Conservation (phyloP, 2,113 vertebrate species). For the Brachypodius melanocephalos region DNA sequence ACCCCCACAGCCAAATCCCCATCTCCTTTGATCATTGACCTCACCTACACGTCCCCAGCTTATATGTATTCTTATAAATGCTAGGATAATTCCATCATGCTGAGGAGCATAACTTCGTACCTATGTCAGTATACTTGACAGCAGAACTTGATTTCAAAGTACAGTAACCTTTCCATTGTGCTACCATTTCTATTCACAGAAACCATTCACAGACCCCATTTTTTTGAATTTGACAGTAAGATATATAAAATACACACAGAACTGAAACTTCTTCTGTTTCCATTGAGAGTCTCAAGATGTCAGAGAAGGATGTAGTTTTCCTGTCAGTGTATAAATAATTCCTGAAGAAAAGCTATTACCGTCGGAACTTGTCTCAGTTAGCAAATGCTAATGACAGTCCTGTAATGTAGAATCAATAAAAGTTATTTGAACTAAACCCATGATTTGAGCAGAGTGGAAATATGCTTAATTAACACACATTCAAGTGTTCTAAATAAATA, state of each 20-base stretch:
- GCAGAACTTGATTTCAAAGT: background rate
- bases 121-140: background rate
- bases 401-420: constrained; percentile 28
- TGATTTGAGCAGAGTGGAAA: constrained; percentile 9
- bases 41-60: background rate
- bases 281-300: background rate
- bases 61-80: background rate
- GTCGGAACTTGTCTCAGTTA: background rate
- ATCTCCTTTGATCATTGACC: background rate
- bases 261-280: background rate
- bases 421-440: background rate
- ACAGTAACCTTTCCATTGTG: background rate
- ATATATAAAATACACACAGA: background rate
- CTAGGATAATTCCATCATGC: background rate
- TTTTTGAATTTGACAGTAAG: background rate
- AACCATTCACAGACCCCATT: background rate
- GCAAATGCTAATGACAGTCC: constrained; percentile 9
- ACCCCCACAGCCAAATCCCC: background rate
- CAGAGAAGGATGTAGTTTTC: constrained; percentile 1
- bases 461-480: constrained; percentile 23
- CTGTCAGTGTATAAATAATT: constrained; percentile 29
- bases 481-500: constrained; percentile 5
- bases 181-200: background rate
- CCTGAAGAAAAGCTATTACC: background rate
- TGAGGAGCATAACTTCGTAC: background rate